Evolutionary conservation across 2,888 invertebrate genomes (phyloP), one percentile per base, ranked within the genome.

Genomic region (Meliscaeva auricollis): DNA sequence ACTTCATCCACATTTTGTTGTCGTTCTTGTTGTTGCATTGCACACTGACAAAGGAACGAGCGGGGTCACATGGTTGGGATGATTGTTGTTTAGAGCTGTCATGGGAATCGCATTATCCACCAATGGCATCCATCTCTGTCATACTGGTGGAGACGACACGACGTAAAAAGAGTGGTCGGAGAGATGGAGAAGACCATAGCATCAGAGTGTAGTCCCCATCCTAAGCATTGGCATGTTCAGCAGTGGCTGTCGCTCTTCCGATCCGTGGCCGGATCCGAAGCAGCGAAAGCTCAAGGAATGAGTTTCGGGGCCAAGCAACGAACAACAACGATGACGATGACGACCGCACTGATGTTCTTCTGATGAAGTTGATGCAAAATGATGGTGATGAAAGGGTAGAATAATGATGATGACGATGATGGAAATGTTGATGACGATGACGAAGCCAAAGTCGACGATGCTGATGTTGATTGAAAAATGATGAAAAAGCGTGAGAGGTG

Each of bases 31-130:
- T 54, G 50, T 22, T 20, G 46, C 50, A 26, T 35, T 11, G 11
- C 38, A 38, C 9, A 38, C n/a, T n/a, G 38, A 11, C 26, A 56
- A 13, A 22, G 11, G 38, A 58, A 13, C 15, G 58, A 38, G 76
- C 46, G 62, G 76, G 80, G 76, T 85, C 76, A 85, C 44, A 69
- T 62, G 38, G 38, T 38, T 38, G 64, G 73, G 62, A 76, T 76
- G 80, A 80, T 85, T 80, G 81, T 81, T 85, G 85, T 81, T 80
- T 81, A 76, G 85, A 81, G 81, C 85, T 81, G 85, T 85, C 85
- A 85, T 85, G 85, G 81, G 85, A 85, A 85, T 85, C 77, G 81
- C 85, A 85, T 85, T 85, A 85, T 85, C 85, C 85, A 85, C 85
- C 85, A 85, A 85, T 85, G 85, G 85, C 50, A 85, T 85, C 85